Percentiles rank a stretch among this genome's conserved stretches.
These are phyloP conservation scores for Aurelia coerulea DNA, from an alignment of 30 jellyfish, hydroid and myxozoan genomes.

Conservation along the genomic window DNA sequence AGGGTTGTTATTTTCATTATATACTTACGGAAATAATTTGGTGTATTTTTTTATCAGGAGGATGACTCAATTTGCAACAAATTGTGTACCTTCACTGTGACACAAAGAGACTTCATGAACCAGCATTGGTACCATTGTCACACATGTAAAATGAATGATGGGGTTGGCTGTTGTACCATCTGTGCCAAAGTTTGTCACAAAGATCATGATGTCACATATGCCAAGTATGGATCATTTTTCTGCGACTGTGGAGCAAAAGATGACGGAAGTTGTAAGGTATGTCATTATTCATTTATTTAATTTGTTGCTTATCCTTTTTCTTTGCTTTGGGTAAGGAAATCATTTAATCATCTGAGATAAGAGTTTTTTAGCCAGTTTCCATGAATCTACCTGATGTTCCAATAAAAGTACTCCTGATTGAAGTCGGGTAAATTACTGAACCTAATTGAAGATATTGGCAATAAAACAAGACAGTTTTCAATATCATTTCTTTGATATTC, in stretches of 20 bases:
- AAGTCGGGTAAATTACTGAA: too few relatives aligned
- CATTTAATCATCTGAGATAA: too few relatives aligned
- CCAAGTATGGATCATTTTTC: constrained; percentile 95
- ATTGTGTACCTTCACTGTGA: constrained; percentile 86
- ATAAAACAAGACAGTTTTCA: too few relatives aligned
- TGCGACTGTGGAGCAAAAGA: constrained; percentile 98
- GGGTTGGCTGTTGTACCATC: constrained; percentile 96
- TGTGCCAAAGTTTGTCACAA: constrained; percentile 97
- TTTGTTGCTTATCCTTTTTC: background rate
- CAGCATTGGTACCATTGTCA: constrained; percentile 99
- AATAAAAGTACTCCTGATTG: too few relatives aligned
- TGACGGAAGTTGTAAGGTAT: constrained; percentile 97
- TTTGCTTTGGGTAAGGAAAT: too few relatives aligned
- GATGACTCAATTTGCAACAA: constrained; percentile 78
- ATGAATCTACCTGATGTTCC: too few relatives aligned
- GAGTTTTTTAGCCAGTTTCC: too few relatives aligned
- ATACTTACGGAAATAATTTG: too few relatives aligned
- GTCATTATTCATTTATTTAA: too few relatives aligned
- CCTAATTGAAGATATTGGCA: too few relatives aligned
- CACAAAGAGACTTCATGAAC: constrained; percentile 89
- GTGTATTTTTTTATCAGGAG: constrained; percentile 40
- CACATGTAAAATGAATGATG: constrained; percentile 97
- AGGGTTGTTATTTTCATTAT: too few relatives aligned
- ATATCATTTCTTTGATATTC: too few relatives aligned
- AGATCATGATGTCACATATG: constrained; percentile 95